Percentiles rank a stretch among this genome's conserved stretches.
Evolutionary conservation across 2,888 invertebrate species (phyloP).

Genomic region (Caenorhabditis drosophilae): DNA sequence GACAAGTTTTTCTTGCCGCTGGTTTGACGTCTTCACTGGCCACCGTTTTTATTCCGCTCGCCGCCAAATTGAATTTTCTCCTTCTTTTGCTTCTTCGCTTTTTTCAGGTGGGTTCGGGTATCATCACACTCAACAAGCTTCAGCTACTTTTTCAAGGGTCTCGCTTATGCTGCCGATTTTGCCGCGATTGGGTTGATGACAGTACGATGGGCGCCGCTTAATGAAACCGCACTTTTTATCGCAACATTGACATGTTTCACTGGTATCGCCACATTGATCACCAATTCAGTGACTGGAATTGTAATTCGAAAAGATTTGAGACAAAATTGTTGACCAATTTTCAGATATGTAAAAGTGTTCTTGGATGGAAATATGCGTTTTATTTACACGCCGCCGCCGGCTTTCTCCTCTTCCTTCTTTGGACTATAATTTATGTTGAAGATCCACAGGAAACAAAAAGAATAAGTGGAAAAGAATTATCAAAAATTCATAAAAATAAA

Average conservation of each 20-base stretch:
- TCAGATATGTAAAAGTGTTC: conserved; percentile 25
- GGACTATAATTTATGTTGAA: conserved; percentile 46
- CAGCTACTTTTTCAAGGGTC: conserved; percentile 18
- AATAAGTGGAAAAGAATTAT: conserved; percentile 42
- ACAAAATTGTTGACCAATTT: no score
- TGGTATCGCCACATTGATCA: conserved; percentile 53
- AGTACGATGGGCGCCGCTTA: conserved; percentile 58
- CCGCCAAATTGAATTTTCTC: conserved; percentile 33
- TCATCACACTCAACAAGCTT: not conserved
- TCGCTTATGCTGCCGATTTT: conserved; percentile 49
- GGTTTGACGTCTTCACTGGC: conserved; percentile 40
- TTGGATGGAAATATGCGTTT: conserved; percentile 42
- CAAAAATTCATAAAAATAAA: conserved; percentile 46
- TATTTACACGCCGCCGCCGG: conserved; percentile 32
- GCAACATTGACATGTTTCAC: conserved; percentile 59
- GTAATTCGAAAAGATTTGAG: conserved; percentile 1
- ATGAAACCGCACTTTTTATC: conserved; percentile 58
- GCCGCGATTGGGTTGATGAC: conserved; percentile 52
- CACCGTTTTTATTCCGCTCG: conserved; percentile 43
- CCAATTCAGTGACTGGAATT: conserved; percentile 56
- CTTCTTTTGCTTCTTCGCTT: conserved; percentile 29
- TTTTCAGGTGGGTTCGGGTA: conserved; percentile 28
- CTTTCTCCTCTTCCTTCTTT: conserved; percentile 39
- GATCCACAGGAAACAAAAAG: conserved; percentile 36
- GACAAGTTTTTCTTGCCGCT: conserved; percentile 44